Percentiles rank a stretch among this genome's conserved stretches.
Evolutionary conservation across 2,888 invertebrate species (phyloP).

Genomic region (Ypsolopha scabrella): DNA sequence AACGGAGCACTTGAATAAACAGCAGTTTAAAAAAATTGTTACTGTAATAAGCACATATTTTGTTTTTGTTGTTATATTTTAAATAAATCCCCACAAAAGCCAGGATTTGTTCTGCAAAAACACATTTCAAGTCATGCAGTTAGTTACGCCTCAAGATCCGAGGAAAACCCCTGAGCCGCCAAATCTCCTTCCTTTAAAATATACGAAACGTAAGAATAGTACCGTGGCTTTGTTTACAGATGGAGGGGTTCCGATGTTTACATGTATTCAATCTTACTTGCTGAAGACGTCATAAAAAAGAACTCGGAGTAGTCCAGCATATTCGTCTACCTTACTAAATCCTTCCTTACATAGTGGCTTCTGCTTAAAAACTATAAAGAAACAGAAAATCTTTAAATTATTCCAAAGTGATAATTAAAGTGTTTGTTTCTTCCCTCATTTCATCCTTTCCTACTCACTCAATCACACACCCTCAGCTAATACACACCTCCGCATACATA

Average conservation of each 20-base stretch:
- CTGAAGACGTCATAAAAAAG: not conserved
- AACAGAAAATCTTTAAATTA: too few species aligned
- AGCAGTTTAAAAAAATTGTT: not conserved
- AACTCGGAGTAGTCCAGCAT: too few species aligned
- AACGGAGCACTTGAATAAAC: not conserved
- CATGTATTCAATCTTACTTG: not conserved
- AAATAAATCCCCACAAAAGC: conserved; percentile 33
- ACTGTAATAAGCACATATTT: not conserved
- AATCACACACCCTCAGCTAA: too few species aligned
- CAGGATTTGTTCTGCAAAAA: conserved; percentile 44
- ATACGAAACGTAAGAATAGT: conserved; percentile 18
- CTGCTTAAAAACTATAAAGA: too few species aligned
- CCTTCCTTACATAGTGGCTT: too few species aligned
- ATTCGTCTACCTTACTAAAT: too few species aligned
- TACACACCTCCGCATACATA: too few species aligned
- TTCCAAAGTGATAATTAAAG: too few species aligned
- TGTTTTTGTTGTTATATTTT: conserved; percentile 5
- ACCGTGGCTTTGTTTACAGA: not conserved
- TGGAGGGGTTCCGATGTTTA: not conserved
- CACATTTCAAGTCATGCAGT: conserved; percentile 47
- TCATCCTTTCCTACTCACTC: too few species aligned
- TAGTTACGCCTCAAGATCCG: conserved; percentile 45
- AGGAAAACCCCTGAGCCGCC: conserved; percentile 32
- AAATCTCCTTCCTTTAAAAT: conserved; percentile 43
- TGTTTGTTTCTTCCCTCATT: too few species aligned